These are phyloP conservation scores for Fistularia commersonii DNA, from an alignment of 2,797 vertebrate species.

Conservation along the genomic window DNA sequence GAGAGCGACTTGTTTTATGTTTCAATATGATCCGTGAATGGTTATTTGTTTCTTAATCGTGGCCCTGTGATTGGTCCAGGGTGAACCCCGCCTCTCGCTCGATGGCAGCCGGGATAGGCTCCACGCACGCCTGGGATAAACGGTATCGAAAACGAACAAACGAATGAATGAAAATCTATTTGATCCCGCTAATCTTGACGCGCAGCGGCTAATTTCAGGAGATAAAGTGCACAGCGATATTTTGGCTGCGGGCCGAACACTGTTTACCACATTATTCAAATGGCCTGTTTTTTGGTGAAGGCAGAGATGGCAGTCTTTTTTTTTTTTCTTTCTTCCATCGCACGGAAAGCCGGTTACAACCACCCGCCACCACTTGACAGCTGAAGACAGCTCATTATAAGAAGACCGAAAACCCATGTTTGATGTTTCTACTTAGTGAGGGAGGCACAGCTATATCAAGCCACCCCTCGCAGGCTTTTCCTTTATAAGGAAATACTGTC, in stretches of 20 bases:
- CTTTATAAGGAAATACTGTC: constrained; percentile 74
- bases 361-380: constrained; percentile 75
- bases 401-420: constrained; percentile 74
- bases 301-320: constrained; percentile 66
- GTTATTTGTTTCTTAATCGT: too few species aligned
- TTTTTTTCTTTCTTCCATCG: too few species aligned
- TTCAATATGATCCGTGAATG: too few species aligned
- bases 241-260: constrained; percentile 62
- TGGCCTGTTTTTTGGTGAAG: constrained; percentile 59
- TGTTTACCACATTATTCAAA: constrained; percentile 72
- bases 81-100: too few species aligned
- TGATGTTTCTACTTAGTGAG: constrained; percentile 77
- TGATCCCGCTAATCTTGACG: too few species aligned
- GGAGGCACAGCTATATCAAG: constrained; percentile 75
- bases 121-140: too few species aligned
- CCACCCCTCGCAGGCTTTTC: constrained; percentile 70
- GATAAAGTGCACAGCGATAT: constrained; percentile 49
- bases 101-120: too few species aligned
- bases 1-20: too few species aligned
- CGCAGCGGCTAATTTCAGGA: constrained; percentile 52
- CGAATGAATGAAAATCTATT: too few species aligned
- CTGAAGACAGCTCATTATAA: constrained; percentile 78
- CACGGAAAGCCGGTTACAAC: constrained; percentile 71
- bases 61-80: too few species aligned
- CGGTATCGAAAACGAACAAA: too few species aligned